Evolutionary conservation across 2,888 invertebrate genomes (phyloP).

Genomic region (Scaptomyza tumidula): DNA sequence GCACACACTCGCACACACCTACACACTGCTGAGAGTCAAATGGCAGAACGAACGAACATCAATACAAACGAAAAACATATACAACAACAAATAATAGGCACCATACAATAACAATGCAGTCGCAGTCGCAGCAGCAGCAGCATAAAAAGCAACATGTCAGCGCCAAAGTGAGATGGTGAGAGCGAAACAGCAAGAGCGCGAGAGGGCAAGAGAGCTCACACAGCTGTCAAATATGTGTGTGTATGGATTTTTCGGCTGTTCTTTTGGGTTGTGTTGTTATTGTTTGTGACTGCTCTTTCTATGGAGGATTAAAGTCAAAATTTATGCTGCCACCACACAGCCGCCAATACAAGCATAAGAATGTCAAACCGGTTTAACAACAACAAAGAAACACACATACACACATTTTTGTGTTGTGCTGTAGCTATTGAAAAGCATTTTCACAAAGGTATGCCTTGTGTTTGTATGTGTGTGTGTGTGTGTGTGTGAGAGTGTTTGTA

Average conservation of each 20-base stretch:
- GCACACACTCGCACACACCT: constrained; percentile 25
- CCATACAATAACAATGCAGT: constrained; percentile 43
- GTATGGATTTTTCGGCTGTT: constrained; percentile 12
- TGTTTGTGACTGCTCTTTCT: constrained; percentile 18
- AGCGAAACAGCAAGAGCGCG: constrained; percentile 26
- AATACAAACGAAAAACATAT: constrained; percentile 49
- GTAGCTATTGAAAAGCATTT: constrained; percentile 67
- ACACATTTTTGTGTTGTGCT: constrained; percentile 29
- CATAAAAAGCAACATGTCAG: constrained; percentile 66
- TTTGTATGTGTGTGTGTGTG: constrained; percentile 6
- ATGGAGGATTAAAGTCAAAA: constrained; percentile 35
- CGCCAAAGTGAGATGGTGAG: constrained; percentile 20
- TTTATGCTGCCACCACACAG: constrained; percentile 54
- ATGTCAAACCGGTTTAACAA: constrained; percentile 67
- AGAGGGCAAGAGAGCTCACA: constrained; percentile 28
- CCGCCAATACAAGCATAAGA: constrained; percentile 58
- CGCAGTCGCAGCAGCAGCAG: constrained; percentile 37
- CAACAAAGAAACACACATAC: constrained; percentile 32
- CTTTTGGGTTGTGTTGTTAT: constrained; percentile 18
- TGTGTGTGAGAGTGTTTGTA: constrained; percentile 32
- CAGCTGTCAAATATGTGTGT: constrained; percentile 66
- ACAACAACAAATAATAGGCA: constrained; percentile 47
- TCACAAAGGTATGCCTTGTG: constrained; percentile 58
- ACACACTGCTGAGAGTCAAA: constrained; percentile 19
- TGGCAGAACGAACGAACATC: constrained; percentile 39